These are phyloP conservation scores for Podarcis cretensis DNA, from an alignment of 2,113 vertebrate genomes.

Conservation along the genomic window DNA sequence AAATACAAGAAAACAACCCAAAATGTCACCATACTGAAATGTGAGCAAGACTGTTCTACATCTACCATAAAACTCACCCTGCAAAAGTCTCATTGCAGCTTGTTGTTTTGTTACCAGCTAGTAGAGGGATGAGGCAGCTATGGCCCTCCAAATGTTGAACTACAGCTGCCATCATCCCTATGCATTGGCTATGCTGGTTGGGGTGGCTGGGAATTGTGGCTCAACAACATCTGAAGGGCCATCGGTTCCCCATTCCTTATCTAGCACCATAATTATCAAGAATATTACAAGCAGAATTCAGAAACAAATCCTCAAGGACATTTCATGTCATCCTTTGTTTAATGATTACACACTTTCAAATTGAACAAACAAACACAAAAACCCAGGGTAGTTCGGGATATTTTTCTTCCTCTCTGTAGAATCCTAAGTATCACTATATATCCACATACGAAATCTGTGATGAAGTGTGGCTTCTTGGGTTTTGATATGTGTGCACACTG, in stretches of 20 bases:
- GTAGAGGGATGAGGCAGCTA: too few species aligned
- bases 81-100: neutral
- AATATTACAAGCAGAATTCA: neutral
- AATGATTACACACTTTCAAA: neutral
- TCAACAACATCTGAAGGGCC: too few species aligned
- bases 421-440: neutral
- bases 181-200: too few species aligned
- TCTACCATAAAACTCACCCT: neutral
- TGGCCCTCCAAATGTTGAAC: too few species aligned
- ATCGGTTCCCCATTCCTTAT: neutral
- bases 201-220: too few species aligned
- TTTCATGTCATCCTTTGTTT: neutral
- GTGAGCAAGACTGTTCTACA: neutral
- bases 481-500: conserved; percentile 3
- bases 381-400: neutral
- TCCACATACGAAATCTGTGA: neutral
- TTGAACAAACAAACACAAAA: neutral
- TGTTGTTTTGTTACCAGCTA: too few species aligned
- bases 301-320: neutral
- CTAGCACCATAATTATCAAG: neutral
- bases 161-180: too few species aligned
- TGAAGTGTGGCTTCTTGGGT: neutral
- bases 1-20: neutral
- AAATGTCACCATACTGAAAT: neutral
- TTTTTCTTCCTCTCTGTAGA: neutral